Base-by-base conservation (phyloP, 2,888 invertebrate genomes). In the Macropis europaea region DNA sequence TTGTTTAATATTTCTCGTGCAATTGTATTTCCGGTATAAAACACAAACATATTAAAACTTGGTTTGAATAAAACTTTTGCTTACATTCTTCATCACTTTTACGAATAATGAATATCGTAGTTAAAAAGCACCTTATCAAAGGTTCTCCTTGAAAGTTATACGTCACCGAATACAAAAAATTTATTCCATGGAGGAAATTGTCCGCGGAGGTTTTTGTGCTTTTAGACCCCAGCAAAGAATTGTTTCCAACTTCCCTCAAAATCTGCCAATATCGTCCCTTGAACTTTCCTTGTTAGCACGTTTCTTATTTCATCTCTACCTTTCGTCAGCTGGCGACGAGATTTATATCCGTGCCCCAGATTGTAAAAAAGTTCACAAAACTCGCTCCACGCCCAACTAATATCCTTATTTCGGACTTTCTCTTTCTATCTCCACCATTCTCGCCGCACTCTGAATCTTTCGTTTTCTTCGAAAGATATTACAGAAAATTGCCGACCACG, bases 241-340 rank as follows among this genome's bases (percentile, higher is more conserved):
- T 70, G 60, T 70, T 70, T 48, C 54, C 53, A 59, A 66, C 45
- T 66, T 57, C 17, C 22, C 17, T 40, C 60, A 28, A 71, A 67
- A 71, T 60, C 54, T 50, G 60, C 71, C 67, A 45, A 71, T 71
- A 71, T 67, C 53, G 36, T 42, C 45, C 50, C 32, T 38, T 24
- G 43, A 71, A 71, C 67, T 71, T 71, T 71, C 56, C 71, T 67
- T 71, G 71, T 71, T 71, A 71, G 67, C 61, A 45, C 71, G 68
- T 71, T 71, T 71, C 71, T 67, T 71, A 71, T 71, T 67, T 68
- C 71, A 67, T 47, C 40, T 36, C 34, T 42, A 5, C 22, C n/a
- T 36, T 54, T 61, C 60, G 71, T 67, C 71, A 71, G 71, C 71
- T 71, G 71, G 48, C 50, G 50, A 4, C 26, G 19, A 56, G 67